These are phyloP conservation scores for Pristionchus maxplancki DNA, from an alignment of 2,888 invertebrate genomes.

Conservation along the genomic window DNA sequence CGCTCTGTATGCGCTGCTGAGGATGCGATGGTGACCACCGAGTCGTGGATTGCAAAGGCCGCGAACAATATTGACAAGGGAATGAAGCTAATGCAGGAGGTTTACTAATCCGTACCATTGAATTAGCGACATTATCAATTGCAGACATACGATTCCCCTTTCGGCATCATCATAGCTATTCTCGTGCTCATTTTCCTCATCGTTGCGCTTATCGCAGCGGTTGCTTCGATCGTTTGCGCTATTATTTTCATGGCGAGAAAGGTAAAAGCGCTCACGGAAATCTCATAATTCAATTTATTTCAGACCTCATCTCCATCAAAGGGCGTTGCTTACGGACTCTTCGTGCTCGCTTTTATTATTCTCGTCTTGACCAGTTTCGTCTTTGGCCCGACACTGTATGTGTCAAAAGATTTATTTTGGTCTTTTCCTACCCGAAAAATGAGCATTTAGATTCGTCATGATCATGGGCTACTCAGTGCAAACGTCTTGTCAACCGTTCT, in stretches of 20 bases:
- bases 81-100: not conserved
- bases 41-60: not conserved
- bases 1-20: not conserved
- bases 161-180: not conserved
- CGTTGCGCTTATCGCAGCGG: not conserved
- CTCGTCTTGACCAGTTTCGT: not conserved
- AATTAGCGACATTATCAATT: no score
- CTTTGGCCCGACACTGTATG: not conserved
- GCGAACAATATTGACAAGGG: not conserved
- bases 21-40: not conserved
- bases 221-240: not conserved
- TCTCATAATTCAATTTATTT: not conserved
- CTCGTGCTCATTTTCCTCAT: not conserved
- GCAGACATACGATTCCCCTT: not conserved
- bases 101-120: no score
- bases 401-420: not conserved
- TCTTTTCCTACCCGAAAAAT: not conserved
- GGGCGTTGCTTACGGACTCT: not conserved
- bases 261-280: not conserved
- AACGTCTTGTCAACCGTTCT: not conserved
- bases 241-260: not conserved
- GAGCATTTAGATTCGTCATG: not conserved
- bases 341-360: not conserved
- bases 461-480: not conserved
- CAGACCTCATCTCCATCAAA: not conserved